Evolutionary conservation across 2,888 invertebrate species (phyloP).

Genomic region (Lypha dubia): DNA sequence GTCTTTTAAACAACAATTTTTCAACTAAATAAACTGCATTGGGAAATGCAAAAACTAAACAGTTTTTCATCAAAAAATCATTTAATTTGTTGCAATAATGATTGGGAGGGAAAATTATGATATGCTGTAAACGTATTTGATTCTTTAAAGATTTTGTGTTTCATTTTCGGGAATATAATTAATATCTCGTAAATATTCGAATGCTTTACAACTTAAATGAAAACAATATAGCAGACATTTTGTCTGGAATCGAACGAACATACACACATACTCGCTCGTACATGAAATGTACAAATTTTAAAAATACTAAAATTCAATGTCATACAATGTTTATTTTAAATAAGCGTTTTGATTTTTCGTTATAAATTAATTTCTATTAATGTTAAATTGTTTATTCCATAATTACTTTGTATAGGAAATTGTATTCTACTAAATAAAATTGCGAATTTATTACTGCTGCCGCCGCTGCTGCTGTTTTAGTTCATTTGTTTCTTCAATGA

Average conservation of each 20-base stretch:
- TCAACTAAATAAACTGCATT: slow-evolving; percentile 14
- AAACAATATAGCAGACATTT: slow-evolving; percentile 66
- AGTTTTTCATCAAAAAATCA: slow-evolving; percentile 42
- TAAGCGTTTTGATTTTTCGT: background rate
- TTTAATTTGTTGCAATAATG: slow-evolving; percentile 35
- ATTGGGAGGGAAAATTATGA: background rate
- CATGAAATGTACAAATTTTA: background rate
- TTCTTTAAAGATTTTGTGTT: background rate
- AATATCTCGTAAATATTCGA: slow-evolving; percentile 38
- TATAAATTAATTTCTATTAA: slow-evolving; percentile 44
- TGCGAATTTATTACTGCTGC: background rate
- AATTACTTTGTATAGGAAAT: slow-evolving; percentile 21
- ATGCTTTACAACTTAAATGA: slow-evolving; percentile 51
- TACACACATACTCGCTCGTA: too few relatives aligned
- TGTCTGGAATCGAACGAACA: slow-evolving; percentile 52
- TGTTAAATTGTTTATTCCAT: slow-evolving; percentile 46
- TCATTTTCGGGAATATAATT: background rate
- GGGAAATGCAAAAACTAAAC: background rate
- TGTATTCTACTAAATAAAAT: background rate
- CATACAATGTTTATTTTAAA: slow-evolving; percentile 23
- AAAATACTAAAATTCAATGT: slow-evolving; percentile 41
- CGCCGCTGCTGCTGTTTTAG: too few relatives aligned
- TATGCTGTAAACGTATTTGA: background rate
- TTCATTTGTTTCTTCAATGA: slow-evolving; percentile 53
- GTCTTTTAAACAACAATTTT: background rate